Evolutionary conservation across 2,888 invertebrate species (phyloP).

Genomic region (Trachelus stipa): DNA sequence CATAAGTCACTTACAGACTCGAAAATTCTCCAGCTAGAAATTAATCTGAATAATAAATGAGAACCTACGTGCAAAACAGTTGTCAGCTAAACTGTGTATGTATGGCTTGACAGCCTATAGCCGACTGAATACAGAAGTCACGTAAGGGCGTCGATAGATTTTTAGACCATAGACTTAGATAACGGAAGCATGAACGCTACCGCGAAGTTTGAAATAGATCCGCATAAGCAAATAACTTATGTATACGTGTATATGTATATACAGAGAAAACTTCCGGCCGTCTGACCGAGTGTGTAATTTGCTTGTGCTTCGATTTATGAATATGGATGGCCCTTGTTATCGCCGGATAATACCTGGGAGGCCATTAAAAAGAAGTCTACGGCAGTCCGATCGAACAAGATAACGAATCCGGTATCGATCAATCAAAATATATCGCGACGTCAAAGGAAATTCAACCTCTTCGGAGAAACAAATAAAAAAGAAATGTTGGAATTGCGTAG

Average conservation of each 20-base stretch:
- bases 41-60: not conserved
- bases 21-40: not conserved
- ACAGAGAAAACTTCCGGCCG: not conserved
- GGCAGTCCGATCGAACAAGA: not conserved
- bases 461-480: not conserved
- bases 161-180: not conserved
- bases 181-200: not conserved
- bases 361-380: constrained; percentile 8
- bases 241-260: not conserved
- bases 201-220: constrained; percentile 16
- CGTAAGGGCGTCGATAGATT: not conserved
- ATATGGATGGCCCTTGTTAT: constrained; percentile 18
- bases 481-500: not conserved
- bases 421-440: not conserved
- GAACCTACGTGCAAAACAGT: not conserved
- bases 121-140: not conserved
- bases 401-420: not conserved
- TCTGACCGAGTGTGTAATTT: constrained; percentile 18
- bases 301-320: constrained; percentile 18
- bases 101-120: not conserved
- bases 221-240: constrained; percentile 13
- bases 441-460: not conserved
- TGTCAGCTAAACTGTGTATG: not conserved
- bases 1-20: not conserved
- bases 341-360: not conserved